Conservation (phyloP, 2,113 vertebrate species). For the Melanocharis versteri region DNA sequence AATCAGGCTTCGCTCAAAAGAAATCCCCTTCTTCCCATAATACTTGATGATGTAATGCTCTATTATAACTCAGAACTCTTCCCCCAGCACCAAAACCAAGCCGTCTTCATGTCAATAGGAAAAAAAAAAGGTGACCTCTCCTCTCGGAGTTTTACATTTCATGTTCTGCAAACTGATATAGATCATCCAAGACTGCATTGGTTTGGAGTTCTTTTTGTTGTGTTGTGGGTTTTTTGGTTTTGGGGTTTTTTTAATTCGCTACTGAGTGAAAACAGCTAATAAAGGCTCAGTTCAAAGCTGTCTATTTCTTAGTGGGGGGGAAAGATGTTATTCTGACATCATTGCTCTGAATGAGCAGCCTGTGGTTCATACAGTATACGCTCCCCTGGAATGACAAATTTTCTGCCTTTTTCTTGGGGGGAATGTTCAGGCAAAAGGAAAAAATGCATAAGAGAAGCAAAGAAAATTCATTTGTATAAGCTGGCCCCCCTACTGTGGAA, state of each 20-base stretch:
- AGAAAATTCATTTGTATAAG: conserved; percentile 84
- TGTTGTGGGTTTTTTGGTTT: neutral
- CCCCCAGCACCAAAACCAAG: conserved; percentile 43
- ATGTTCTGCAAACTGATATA: conserved; percentile 50
- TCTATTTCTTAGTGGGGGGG: conserved; percentile 58
- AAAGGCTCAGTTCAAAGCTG: conserved; percentile 59
- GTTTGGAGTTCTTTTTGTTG: neutral
- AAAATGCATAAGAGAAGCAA: conserved; percentile 80
- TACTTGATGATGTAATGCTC: conserved; percentile 88
- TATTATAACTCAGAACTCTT: conserved; percentile 77
- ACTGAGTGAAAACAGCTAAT: conserved; percentile 56
- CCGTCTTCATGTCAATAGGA: conserved; percentile 82
- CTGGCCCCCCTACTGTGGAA: conserved; percentile 82
- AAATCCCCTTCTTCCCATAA: conserved; percentile 85
- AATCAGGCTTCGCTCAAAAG: conserved; percentile 85
- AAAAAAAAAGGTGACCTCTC: conserved; percentile 76
- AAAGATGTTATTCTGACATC: conserved; percentile 78
- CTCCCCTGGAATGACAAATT: conserved; percentile 77
- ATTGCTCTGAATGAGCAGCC: conserved; percentile 72
- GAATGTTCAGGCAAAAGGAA: conserved; percentile 70
- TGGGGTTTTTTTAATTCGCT: neutral
- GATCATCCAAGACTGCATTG: neutral
- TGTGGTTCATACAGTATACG: conserved; percentile 67
- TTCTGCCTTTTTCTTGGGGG: conserved; percentile 71
- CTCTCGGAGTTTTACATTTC: conserved; percentile 69